These are phyloP conservation scores for Rhamnusium bicolor DNA, from an alignment of 2,888 invertebrate species.

Conservation along the genomic window DNA sequence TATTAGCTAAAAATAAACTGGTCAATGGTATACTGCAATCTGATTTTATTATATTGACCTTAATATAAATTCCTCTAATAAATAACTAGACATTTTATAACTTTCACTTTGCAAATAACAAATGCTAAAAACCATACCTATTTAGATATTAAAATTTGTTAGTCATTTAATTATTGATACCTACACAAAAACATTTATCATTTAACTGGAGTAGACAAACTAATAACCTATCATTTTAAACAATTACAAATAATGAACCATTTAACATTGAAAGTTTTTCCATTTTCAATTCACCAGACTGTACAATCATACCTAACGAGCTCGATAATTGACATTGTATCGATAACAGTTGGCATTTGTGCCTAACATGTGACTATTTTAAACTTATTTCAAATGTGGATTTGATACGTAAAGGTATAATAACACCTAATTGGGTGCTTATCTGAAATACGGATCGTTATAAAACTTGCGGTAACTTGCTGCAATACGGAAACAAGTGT, in stretches of 20 bases:
- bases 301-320: neutral
- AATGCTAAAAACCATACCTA: neutral
- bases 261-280: neutral
- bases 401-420: neutral
- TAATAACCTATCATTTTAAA: neutral
- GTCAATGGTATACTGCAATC: neutral
- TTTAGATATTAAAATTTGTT: neutral
- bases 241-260: neutral
- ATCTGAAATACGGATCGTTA: slow-evolving; percentile 16
- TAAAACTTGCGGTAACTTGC: slow-evolving; percentile 19
- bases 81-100: neutral
- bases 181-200: neutral
- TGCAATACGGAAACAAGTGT: slow-evolving; percentile 22
- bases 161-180: neutral
- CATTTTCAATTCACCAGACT: neutral
- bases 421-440: slow-evolving; percentile 21
- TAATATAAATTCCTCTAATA: neutral
- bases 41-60: neutral
- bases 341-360: slow-evolving; percentile 3
- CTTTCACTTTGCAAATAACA: neutral
- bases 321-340: slow-evolving; percentile 2
- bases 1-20: neutral
- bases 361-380: neutral
- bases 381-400: neutral
- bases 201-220: neutral